Evolutionary conservation across 2,888 invertebrate genomes (phyloP), one percentile per base, ranked within the genome.

Genomic region (Lissonota sp.): DNA sequence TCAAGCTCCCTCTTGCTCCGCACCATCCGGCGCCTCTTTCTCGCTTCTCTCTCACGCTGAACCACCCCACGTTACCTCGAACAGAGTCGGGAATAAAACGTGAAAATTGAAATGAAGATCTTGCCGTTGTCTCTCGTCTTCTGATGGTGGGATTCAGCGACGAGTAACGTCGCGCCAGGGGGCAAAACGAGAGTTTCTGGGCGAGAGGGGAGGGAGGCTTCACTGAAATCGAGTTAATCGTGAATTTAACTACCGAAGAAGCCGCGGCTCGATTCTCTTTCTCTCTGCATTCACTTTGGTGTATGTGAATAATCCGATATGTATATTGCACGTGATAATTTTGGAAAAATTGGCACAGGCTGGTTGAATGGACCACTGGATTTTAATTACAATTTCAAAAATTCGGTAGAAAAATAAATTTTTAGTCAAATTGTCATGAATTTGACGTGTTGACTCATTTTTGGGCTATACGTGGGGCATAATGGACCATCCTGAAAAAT

Each of bases 221-320:
- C 70, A 58, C 63, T 46, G 70, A 71, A 80, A 80, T 70, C 70
- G 70, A 80, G 66, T 80, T 80, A 80, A 74, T 74, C 74, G 69
- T 16, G 58, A 79, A 79, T 79, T 74, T 58, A 74, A 74, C 79
- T 79, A 79, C 79, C 74, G 72, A 67, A 72, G 67, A 79, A 79
- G 67, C 72, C 72, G 62, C 40, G 57, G 70, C 64, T 74, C 72
- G 42, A 39, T 37, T 14, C 16, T 49, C 26, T 60, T 40, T 70
- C 37, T 58, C 14, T 46, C 46, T 16, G 5, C n/a, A 58, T 37
- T 58, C 37, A 26, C n/a, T 26, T 26, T 26, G 26, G 26, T 26
- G 26, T 26, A 26, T 26, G 26, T 26, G 26, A 26, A 26, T 26
- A 2, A 26, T 26, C 26, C 26, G 26, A 26, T 26, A 3, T 26